These are phyloP conservation scores for Carcina quercana DNA, from an alignment of 2,888 invertebrate species.

Conservation along the genomic window DNA sequence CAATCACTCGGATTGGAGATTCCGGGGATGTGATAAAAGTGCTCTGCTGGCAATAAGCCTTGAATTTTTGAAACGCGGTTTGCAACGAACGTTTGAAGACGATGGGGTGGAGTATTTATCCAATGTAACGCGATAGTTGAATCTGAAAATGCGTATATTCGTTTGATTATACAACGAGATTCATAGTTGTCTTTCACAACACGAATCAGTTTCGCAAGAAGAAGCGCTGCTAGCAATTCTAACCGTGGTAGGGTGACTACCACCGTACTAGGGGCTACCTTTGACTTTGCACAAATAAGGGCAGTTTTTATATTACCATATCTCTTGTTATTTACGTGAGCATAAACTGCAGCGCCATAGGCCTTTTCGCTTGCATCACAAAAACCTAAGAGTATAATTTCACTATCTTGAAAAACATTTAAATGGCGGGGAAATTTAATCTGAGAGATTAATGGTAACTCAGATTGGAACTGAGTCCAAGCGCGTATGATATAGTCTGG, in stretches of 20 bases:
- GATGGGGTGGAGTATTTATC: slow-evolving; percentile 10
- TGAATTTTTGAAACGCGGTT: slow-evolving; percentile 11
- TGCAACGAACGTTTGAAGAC: slow-evolving; percentile 14
- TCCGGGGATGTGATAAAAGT: slow-evolving; percentile 11
- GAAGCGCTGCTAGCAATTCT: slow-evolving; percentile 6
- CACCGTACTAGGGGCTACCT: slow-evolving; percentile 9
- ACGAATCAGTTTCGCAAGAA: slow-evolving; percentile 7
- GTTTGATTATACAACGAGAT: too few species aligned
- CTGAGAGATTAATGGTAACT: slow-evolving; percentile 6
- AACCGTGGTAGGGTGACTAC: slow-evolving; percentile 5
- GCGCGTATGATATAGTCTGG: slow-evolving; percentile 7
- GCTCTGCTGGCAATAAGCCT: slow-evolving; percentile 1
- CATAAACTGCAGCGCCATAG: slow-evolving; percentile 11
- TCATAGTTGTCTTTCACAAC: slow-evolving; percentile 3
- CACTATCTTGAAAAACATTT: slow-evolving; percentile 3
- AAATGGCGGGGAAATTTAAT: slow-evolving; percentile 9
- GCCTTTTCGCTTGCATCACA: slow-evolving; percentile 13
- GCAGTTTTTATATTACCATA: background rate
- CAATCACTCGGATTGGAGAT: slow-evolving; percentile 14
- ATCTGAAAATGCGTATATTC: slow-evolving; percentile 4
- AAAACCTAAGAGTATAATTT: slow-evolving; percentile 7
- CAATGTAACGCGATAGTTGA: slow-evolving; percentile 11
- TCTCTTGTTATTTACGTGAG: slow-evolving; percentile 3
- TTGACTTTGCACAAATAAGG: slow-evolving; percentile 4
- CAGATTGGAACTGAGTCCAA: slow-evolving; percentile 9